Percentiles rank a stretch among this genome's conserved stretches.
These are phyloP conservation scores for Schizopygopsis pylzovi DNA, from an alignment of 2,797 vertebrate genomes.

Conservation along the genomic window DNA sequence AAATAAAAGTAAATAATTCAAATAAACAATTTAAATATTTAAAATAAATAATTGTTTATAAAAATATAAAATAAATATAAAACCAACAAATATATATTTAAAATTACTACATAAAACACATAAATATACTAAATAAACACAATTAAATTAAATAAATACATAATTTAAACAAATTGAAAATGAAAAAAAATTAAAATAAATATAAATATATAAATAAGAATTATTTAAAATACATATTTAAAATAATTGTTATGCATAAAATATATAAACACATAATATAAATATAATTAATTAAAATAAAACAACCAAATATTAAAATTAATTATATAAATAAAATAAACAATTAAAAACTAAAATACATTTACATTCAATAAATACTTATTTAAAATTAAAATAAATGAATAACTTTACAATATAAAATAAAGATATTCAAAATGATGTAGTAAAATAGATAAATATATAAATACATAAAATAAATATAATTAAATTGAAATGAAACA, in stretches of 20 bases:
- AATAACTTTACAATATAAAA: background rate
- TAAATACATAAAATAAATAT: background rate
- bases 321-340: too few species aligned
- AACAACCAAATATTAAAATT: too few species aligned
- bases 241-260: too few species aligned
- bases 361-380: too few species aligned
- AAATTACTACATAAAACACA: background rate
- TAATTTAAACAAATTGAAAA: too few species aligned
- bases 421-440: background rate
- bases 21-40: background rate
- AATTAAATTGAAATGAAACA: background rate
- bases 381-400: background rate
- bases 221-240: too few species aligned
- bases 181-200: too few species aligned
- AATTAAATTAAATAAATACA: background rate
- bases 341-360: too few species aligned
- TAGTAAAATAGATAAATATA: background rate
- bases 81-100: background rate
- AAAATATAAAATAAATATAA: background rate
- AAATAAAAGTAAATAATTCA: background rate
- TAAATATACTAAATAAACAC: background rate
- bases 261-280: too few species aligned
- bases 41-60: background rate
- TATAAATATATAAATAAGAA: background rate
- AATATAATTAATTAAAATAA: too few species aligned